These are phyloP conservation scores for Campylorhamphus procurvoides DNA, from an alignment of 2,113 vertebrate genomes.

Conservation along the genomic window DNA sequence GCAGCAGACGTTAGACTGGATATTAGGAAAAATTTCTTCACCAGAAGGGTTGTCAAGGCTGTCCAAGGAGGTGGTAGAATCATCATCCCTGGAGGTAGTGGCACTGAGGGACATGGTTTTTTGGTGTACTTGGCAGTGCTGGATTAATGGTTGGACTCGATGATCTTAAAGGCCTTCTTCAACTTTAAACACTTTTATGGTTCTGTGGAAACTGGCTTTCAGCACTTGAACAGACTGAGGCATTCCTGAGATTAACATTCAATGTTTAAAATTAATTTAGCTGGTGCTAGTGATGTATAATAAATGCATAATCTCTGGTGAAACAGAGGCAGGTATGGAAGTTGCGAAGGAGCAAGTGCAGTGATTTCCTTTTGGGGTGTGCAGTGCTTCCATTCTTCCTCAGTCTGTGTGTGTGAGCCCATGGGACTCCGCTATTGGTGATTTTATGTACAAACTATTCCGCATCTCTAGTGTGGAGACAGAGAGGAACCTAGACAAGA, in stretches of 20 bases:
- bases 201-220: not conserved
- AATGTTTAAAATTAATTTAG: not conserved
- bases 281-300: not conserved
- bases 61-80: not conserved
- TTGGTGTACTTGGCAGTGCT: not conserved
- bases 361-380: not conserved
- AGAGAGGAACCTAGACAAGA: not conserved
- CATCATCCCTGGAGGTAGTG: not conserved
- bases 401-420: not conserved
- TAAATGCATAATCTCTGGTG: not conserved
- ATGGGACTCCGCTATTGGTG: not conserved
- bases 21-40: not conserved
- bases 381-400: not conserved
- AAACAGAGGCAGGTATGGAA: not conserved
- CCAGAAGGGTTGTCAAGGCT: not conserved
- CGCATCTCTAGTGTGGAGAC: not conserved
- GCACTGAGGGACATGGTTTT: not conserved
- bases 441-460: not conserved
- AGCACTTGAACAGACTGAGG: not conserved
- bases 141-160: accelerated
- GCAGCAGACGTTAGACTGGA: not conserved
- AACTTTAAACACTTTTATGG: not conserved
- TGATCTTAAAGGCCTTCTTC: not conserved
- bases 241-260: not conserved
- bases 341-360: not conserved